A percentile compares a stretch with the other conserved stretches of the same genome.
Conservation (phyloP, 2,888 invertebrate species). For the Dryadula phaetusa region DNA sequence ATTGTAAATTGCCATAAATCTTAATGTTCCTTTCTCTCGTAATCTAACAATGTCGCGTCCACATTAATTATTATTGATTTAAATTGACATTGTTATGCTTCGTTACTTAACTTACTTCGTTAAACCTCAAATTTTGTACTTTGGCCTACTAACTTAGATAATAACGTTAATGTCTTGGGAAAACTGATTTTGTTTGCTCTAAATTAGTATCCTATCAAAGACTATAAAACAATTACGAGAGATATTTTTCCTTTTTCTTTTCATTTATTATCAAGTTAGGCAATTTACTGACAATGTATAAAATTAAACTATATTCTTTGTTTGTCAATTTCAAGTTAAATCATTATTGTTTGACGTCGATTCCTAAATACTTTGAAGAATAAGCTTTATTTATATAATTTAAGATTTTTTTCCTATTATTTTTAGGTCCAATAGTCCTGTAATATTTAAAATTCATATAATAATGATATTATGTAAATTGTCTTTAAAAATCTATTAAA, state of each 20-base stretch:
- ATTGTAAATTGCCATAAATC: background rate
- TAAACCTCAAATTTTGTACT: background rate
- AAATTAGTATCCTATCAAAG: background rate
- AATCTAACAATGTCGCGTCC: background rate
- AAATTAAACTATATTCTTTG: background rate
- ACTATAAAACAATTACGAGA: background rate
- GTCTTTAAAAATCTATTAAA: no score
- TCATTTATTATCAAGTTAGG: background rate
- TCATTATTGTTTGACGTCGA: background rate
- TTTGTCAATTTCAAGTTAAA: background rate
- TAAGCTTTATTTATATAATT: no score
- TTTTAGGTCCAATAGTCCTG: no score
- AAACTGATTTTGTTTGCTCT: background rate
- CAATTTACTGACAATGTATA: background rate
- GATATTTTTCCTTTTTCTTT: no score
- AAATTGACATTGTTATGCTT: slow-evolving; percentile 6
- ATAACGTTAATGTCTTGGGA: slow-evolving; percentile 1
- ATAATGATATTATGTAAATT: no score
- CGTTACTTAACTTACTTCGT: no score
- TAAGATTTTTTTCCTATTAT: no score
- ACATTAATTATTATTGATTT: slow-evolving; percentile 12
- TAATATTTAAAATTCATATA: no score
- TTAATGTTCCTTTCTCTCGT: slow-evolving; percentile 14
- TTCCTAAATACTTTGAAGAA: no score
- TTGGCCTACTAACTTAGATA: slow-evolving; percentile 20